Base-by-base conservation (phyloP, 2,113 vertebrate species). In the Albula glossodonta region DNA sequence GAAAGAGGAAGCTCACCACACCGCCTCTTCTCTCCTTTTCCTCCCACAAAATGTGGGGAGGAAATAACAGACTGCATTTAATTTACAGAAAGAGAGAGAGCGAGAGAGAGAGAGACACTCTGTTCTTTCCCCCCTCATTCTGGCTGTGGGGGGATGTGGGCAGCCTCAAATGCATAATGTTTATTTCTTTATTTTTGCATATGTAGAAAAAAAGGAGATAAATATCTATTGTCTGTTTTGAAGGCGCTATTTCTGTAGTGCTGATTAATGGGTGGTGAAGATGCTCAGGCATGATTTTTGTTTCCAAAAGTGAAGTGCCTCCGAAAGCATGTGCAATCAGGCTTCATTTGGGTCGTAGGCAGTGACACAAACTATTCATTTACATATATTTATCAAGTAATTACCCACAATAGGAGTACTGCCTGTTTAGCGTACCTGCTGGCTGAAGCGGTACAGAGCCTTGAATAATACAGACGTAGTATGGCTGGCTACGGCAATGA, bases 1-100 rank as follows among this genome's bases (percentile, higher is more conserved):
- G 51, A 87, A 88, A 88, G 83, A 81, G 31, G 31, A 41, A 41
- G 31, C 31, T 41, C 10, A n/a, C 91, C 92, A 93, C 92, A 92
- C 92, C 92, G 77, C 41, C 1, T 52, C 77, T 56, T 41, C 31
- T 41, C 31, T 41, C 31, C 84, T 77, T 77, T 87, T 87, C 80
- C 80, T 88, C 51, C 79, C 88, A 87, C 89, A 88, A 86, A 87
- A 87, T 56, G 86, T 88, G 87, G 78, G 83, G 91, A 88, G 91
- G 92, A 89, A 93, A 91, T 86, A 70, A 70, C 88, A 78, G 82
- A 78, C 84, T 51, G 12, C 15, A 86, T 84, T 91, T 90, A 88
- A 89, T 88, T 83, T 84, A 84, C 31, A 41, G 31, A 41, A 41
- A 41, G 31, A 41, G 31, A 41, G 31, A 41, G 31, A 41, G 31